A percentile compares a stretch with the other conserved stretches of the same genome.
Conservation (phyloP, 1,140 invertebrate species). For the Papilio machaon region DNA sequence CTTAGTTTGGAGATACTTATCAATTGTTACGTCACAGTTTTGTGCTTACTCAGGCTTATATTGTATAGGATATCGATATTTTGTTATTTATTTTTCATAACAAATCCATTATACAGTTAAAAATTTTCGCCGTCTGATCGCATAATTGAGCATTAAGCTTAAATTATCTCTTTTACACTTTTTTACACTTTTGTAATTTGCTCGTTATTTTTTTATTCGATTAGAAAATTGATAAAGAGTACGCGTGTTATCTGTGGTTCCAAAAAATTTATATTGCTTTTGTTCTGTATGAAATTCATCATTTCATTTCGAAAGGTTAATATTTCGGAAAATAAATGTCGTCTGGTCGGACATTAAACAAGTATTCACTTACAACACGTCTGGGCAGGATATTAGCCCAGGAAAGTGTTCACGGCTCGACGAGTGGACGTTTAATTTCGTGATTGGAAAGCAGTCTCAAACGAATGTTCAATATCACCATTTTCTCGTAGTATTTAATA, state of each 20-base stretch:
- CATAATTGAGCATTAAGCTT: too few species aligned
- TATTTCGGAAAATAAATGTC: slow-evolving; percentile 2
- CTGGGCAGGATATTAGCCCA: slow-evolving; percentile 11
- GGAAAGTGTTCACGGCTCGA: background rate
- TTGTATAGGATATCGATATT: too few species aligned
- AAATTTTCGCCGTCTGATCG: too few species aligned
- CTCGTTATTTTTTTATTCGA: background rate
- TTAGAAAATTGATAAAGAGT: background rate
- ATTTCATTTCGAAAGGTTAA: background rate
- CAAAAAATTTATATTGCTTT: background rate
- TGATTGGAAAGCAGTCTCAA: background rate
- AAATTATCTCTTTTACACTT: too few species aligned
- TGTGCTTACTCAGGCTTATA: background rate
- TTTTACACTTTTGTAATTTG: background rate
- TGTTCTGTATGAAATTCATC: background rate
- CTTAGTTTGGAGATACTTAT: background rate
- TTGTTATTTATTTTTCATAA: too few species aligned
- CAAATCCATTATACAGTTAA: too few species aligned
- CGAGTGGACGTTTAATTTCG: background rate
- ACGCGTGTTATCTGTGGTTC: background rate
- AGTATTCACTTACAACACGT: background rate
- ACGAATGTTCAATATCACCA: background rate
- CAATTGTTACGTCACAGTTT: slow-evolving; percentile 3
- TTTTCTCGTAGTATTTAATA: background rate
- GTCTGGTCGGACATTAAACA: slow-evolving; percentile 5